Conservation (phyloP, 1,140 invertebrate species). For the Platyscapa corneri region DNA sequence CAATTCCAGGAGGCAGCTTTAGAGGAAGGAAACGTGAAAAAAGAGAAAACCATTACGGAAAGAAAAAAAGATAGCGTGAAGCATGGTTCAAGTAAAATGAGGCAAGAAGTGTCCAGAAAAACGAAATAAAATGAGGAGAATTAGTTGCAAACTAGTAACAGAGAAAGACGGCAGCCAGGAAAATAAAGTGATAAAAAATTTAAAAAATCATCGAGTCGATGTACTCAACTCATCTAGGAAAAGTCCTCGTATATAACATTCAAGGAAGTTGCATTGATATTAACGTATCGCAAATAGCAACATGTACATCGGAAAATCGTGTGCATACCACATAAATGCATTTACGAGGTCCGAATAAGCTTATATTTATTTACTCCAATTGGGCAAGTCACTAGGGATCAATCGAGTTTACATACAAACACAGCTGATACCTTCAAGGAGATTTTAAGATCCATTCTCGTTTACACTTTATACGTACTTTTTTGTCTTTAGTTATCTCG, state of each 20-base stretch:
- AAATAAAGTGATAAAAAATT: background rate
- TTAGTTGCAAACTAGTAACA: background rate
- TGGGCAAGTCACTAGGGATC: constrained; percentile 38
- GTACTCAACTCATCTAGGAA: background rate
- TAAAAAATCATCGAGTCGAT: background rate
- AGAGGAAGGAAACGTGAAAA: background rate
- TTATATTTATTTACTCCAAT: constrained; percentile 39
- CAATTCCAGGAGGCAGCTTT: background rate
- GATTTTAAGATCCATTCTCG: background rate
- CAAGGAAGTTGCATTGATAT: background rate
- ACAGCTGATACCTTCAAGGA: background rate
- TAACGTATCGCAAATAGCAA: background rate
- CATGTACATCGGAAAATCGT: background rate
- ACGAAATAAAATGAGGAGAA: constrained; percentile 20
- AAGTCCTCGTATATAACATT: background rate
- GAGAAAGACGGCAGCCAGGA: no score
- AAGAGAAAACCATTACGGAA: background rate
- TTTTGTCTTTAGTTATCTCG: background rate
- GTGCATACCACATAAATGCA: constrained; percentile 34
- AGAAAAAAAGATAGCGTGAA: background rate
- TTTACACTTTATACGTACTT: background rate
- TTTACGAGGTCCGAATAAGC: constrained; percentile 44
- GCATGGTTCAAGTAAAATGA: background rate
- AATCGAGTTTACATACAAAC: background rate
- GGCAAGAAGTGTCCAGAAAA: background rate